Base-by-base conservation (phyloP, 2,113 vertebrate species). In the Prochilodus magdalenae region DNA sequence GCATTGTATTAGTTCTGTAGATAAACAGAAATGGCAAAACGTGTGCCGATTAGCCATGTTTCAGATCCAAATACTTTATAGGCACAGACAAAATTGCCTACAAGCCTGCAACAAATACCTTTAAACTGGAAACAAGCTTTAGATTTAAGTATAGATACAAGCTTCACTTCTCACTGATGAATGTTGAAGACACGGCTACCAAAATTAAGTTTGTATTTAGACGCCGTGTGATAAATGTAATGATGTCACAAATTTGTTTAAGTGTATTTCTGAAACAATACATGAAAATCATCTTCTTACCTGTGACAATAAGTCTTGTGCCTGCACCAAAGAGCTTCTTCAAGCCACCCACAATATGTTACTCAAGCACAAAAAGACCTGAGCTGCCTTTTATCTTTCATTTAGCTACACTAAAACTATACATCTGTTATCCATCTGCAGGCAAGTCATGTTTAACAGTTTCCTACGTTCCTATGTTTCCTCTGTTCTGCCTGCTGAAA, bases 11-110 rank as follows among this genome's bases (percentile, higher is more conserved):
- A 55, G 5, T 55, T 55, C 14, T 55, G 53, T 22, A 55, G 53
- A 55, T 22, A 20, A 55, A 22, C n/a, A n/a, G n/a, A n/a, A n/a
- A n/a, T n/a, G n/a, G n/a, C n/a, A 55, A 55, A 24, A 86, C 85
- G 78, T n/a, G 74, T 77, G 24, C 83, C 81, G 14, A 74, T 62
- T 49, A 86, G 73, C 24, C 20, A 59, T 22, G 85, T 86, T 77
- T 78, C 82, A 4, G 77, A 63, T 63, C 85, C 85, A 81, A 86
- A 86, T 2, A n/a, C 60, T 84, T 84, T 83, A 36, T 59, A 70
- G 66, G 16, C 14, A 66, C 0, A 74, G 18, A 22, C 0, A 53
- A n/a, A n/a, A n/a, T n/a, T n/a, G n/a, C 69, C 67, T 77, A 51
- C 40, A 44, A 84, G 24, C 40, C 44, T 47, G 74, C 57, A 15